Base-by-base conservation (phyloP, 1,140 invertebrate species). In the Delia radicum region DNA sequence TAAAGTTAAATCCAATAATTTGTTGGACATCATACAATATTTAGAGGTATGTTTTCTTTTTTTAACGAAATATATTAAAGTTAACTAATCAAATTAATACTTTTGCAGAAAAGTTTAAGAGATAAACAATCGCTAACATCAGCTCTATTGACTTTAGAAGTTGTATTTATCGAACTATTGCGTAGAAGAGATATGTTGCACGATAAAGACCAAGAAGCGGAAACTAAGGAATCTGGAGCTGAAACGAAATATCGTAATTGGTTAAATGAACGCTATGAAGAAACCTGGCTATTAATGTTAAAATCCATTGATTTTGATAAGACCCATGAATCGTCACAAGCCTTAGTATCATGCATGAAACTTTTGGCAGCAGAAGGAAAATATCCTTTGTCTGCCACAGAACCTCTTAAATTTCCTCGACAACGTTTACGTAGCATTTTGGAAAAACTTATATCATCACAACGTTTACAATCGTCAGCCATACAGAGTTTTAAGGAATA, bases 81-180 rank as follows among this genome's bases (percentile, higher is more conserved):
- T 13, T 31, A 69, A 69, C 65, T 33, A n/a, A n/a, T n/a, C n/a
- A n/a, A n/a, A n/a, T n/a, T n/a, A n/a, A n/a, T 69, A 48, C 5
- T 61, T 33, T 65, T 76, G 79, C 80, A 90, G 88, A 88, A 85
- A 78, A 87, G 88, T 79, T 87, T 87, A 33, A 87, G 88, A 80
- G 87, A 88, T 79, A 87, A 86, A 76, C 65, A 83, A 46, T 79
- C 80, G 1, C 79, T 86, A 15, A 87, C 86, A 55, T 87, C 89
- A 62, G 88, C 90, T 77, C 82, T 93, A 65, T 87, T 92, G 27
- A 89, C 91, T 13, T 80, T 93, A 76, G 92, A 93, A 84, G 88
- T 91, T 27, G 90, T 93, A 78, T 94, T 93, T 79, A 88, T 87
- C 8, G 91, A 91, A 79, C 79, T 93, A 42, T 79, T 94, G 1